These are phyloP conservation scores for Apis florea DNA, from an alignment of 1,140 invertebrate species.

Conservation along the genomic window DNA sequence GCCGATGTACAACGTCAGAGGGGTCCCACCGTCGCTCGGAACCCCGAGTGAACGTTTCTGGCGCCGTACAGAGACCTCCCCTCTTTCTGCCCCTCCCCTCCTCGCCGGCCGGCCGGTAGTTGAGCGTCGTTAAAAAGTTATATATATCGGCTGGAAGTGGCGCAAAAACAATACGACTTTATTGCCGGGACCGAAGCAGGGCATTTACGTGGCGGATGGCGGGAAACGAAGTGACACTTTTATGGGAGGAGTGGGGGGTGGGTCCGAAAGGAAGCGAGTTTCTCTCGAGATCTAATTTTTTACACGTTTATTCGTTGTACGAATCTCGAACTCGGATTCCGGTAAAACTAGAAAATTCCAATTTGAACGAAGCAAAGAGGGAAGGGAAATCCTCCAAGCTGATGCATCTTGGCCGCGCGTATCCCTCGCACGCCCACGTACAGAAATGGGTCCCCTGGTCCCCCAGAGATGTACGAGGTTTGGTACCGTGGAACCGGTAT, in stretches of 20 bases:
- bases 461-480: constrained; percentile 60
- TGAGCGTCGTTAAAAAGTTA: constrained; percentile 76
- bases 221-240: constrained; percentile 54
- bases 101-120: constrained; percentile 15
- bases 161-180: constrained; percentile 77
- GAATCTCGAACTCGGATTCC: too few relatives aligned
- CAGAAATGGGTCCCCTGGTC: constrained; percentile 34
- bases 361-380: too few relatives aligned
- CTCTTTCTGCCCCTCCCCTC: background rate
- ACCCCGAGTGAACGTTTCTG: constrained; percentile 57
- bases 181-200: constrained; percentile 59
- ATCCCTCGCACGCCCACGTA: constrained; percentile 59
- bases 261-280: background rate
- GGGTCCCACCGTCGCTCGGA: constrained; percentile 52
- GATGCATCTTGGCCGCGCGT: background rate
- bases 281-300: too few relatives aligned
- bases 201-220: constrained; percentile 25
- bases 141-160: constrained; percentile 72
- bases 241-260: constrained; percentile 16
- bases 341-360: too few relatives aligned
- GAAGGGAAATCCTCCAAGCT: background rate
- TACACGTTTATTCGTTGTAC: too few relatives aligned
- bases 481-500: constrained; percentile 58
- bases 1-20: constrained; percentile 65
- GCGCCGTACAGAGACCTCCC: constrained; percentile 70